Evolutionary conservation across 2,113 vertebrate genomes (phyloP).

Genomic region (Zosterops hypoxanthus): DNA sequence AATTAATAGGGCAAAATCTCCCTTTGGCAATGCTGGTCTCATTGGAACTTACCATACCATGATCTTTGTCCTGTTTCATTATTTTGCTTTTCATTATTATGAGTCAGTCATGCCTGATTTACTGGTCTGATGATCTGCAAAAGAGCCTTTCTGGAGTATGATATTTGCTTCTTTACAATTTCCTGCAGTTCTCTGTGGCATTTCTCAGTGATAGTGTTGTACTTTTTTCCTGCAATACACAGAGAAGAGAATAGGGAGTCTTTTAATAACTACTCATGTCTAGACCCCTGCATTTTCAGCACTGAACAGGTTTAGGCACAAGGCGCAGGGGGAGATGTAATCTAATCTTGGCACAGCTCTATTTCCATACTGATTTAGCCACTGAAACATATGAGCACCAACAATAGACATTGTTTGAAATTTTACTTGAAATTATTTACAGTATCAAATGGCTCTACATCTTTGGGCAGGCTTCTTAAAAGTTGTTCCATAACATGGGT

Average conservation of each 20-base stretch:
- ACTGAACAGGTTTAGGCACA: background rate
- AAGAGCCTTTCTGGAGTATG: background rate
- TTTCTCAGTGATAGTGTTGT: background rate
- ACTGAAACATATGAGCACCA: background rate
- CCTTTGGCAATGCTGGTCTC: background rate
- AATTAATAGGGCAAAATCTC: background rate
- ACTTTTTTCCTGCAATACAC: background rate
- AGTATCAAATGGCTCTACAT: background rate
- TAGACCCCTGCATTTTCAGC: background rate
- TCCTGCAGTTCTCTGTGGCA: background rate
- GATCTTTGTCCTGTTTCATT: background rate
- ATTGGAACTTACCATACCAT: background rate
- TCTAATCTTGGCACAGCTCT: background rate
- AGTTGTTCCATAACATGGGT: background rate
- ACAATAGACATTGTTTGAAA: background rate
- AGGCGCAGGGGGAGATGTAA: background rate
- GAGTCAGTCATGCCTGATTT: background rate
- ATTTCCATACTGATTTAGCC: background rate
- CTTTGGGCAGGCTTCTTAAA: background rate
- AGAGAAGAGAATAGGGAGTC: background rate
- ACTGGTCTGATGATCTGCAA: background rate
- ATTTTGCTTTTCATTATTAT: background rate
- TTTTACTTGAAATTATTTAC: constrained; percentile 13
- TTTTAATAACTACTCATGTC: background rate
- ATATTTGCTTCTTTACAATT: background rate